Conservation (phyloP, 2,888 invertebrate genomes). For the Drymonia ruficornis region DNA sequence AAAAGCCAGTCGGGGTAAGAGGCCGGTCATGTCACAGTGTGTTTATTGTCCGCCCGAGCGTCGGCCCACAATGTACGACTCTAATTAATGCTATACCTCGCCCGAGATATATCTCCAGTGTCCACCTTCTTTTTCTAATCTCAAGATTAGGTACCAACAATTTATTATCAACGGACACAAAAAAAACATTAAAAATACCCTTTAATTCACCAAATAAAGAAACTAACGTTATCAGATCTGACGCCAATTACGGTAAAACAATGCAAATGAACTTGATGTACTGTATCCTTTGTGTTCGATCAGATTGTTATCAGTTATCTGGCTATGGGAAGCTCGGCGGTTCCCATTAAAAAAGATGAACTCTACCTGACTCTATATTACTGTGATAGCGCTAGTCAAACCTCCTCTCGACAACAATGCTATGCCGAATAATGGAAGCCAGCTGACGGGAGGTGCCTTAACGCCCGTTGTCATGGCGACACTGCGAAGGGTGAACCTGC, state of each 20-base stretch:
- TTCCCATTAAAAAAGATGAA: slow-evolving; percentile 61
- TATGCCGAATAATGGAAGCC: slow-evolving; percentile 77
- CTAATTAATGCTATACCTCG: slow-evolving; percentile 76
- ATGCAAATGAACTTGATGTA: slow-evolving; percentile 57
- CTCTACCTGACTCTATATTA: slow-evolving; percentile 66
- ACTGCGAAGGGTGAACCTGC: slow-evolving; percentile 81
- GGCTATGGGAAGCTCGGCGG: slow-evolving; percentile 56
- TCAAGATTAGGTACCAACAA: slow-evolving; percentile 32
- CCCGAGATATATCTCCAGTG: slow-evolving; percentile 66
- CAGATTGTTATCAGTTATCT: slow-evolving; percentile 56
- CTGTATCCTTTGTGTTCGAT: slow-evolving; percentile 54
- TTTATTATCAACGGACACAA: slow-evolving; percentile 28
- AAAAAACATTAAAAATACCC: slow-evolving; percentile 38
- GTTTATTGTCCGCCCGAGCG: slow-evolving; percentile 73
- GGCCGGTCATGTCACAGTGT: slow-evolving; percentile 74
- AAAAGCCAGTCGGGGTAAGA: slow-evolving; percentile 73
- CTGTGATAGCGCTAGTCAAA: slow-evolving; percentile 50
- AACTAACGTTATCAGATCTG: slow-evolving; percentile 48
- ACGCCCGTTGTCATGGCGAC: slow-evolving; percentile 78
- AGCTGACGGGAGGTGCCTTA: slow-evolving; percentile 84
- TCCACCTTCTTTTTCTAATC: slow-evolving; percentile 55
- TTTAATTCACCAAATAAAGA: slow-evolving; percentile 35
- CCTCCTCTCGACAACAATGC: slow-evolving; percentile 71
- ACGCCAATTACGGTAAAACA: slow-evolving; percentile 51
- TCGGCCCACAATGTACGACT: slow-evolving; percentile 69